A percentile compares a stretch with the other conserved stretches of the same genome.
Conservation (phyloP, 2,797 vertebrate genomes). For the Melanogrammus aeglefinus region DNA sequence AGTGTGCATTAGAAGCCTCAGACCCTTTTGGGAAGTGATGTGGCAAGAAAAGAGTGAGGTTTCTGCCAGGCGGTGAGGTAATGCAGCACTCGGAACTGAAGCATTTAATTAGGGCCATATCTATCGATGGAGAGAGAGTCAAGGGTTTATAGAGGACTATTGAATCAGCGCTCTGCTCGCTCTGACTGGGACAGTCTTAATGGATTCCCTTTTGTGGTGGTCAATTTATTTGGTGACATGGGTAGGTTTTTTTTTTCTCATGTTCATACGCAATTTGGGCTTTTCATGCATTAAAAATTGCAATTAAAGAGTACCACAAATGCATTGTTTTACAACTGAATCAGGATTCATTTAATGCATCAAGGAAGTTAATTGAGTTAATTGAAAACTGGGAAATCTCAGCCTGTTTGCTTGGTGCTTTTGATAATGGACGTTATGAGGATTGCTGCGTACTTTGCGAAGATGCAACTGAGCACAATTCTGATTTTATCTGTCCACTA, state of each 20-base stretch:
- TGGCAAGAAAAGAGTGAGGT: conserved; percentile 10
- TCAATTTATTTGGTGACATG: not conserved
- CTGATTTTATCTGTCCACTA: conserved; percentile 49
- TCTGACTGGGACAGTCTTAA: conserved; percentile 10
- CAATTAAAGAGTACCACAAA: not conserved
- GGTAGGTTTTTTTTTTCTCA: not conserved
- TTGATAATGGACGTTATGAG: not conserved
- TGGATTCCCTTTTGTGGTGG: not conserved
- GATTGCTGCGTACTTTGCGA: conserved; percentile 1
- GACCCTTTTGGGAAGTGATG: conserved; percentile 15
- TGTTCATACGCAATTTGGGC: not conserved
- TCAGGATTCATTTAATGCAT: not conserved
- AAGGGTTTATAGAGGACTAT: conserved; percentile 27
- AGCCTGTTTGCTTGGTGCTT: not conserved
- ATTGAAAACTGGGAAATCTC: not conserved
- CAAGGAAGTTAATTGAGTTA: not conserved
- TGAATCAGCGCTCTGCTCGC: conserved; percentile 32
- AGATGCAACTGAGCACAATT: conserved; percentile 11
- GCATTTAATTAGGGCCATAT: conserved; percentile 47
- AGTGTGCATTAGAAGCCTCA: conserved; percentile 24
- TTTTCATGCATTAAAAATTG: not conserved
- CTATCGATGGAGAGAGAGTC: conserved; percentile 20
- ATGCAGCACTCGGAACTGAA: conserved; percentile 53
- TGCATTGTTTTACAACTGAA: not conserved
- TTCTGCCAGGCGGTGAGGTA: conserved; percentile 33